Evolutionary conservation across 2,113 vertebrate species (phyloP).

Genomic region (Xerus inauris): DNA sequence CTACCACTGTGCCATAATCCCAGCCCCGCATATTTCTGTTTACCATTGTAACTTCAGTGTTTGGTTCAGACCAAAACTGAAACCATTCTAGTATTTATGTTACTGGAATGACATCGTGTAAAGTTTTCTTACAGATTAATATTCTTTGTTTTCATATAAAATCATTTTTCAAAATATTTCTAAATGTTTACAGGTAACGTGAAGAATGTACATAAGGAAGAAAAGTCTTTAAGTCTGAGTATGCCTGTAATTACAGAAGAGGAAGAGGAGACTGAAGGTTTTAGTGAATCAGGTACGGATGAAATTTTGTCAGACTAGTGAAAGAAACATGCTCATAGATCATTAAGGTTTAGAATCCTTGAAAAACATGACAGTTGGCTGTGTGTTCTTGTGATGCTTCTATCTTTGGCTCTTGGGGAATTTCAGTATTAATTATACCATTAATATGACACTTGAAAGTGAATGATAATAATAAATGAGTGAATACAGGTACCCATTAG

Average conservation of each 20-base stretch:
- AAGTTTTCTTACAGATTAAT: conserved; percentile 6
- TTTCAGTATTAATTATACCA: background rate
- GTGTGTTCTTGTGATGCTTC: background rate
- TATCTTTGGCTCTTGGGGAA: background rate
- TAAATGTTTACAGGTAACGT: conserved; percentile 72
- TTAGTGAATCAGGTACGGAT: conserved; percentile 76
- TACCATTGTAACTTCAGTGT: conserved; percentile 44
- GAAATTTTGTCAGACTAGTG: background rate
- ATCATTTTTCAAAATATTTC: conserved; percentile 44
- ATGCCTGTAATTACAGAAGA: conserved; percentile 87
- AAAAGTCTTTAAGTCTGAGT: conserved; percentile 56
- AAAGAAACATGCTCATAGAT: background rate
- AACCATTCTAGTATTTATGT: background rate
- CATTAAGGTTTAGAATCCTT: background rate
- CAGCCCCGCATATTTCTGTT: conserved; percentile 44
- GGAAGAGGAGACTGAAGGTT: conserved; percentile 60
- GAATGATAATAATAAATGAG: background rate
- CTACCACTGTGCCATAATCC: too few species aligned
- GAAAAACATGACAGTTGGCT: background rate
- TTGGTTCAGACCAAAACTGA: background rate
- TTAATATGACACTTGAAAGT: background rate
- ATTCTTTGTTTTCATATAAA: conserved; percentile 48
- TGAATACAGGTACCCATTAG: background rate
- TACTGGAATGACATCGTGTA: background rate
- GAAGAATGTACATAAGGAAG: conserved; percentile 53